A percentile compares a stretch with the other conserved stretches of the same genome.
Conservation (phyloP, 2,888 invertebrate species). For the Cistogaster globosa region DNA sequence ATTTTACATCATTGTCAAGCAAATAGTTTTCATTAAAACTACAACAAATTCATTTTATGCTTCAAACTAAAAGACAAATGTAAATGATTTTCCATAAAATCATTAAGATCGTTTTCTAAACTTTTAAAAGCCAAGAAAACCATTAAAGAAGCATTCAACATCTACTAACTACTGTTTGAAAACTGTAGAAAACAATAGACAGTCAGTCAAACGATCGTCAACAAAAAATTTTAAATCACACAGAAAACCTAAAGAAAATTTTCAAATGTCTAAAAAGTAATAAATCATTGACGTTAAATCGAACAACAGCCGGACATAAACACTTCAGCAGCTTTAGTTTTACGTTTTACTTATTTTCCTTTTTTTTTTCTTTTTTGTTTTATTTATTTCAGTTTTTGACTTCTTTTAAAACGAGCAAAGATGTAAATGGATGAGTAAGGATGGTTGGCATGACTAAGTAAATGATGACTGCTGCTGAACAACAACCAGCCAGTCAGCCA, state of each 20-base stretch:
- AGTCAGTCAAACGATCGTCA: conserved; percentile 13
- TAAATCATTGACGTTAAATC: conserved; percentile 69
- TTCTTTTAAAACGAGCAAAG: conserved; percentile 25
- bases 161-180: conserved; percentile 34
- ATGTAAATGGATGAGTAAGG: conserved; percentile 55
- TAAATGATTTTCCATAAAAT: neutral
- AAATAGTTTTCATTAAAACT: neutral
- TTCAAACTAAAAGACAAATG: neutral
- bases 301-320: conserved; percentile 67
- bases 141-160: conserved; percentile 5
- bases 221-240: neutral
- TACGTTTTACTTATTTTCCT: conserved; percentile 26
- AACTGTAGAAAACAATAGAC: neutral
- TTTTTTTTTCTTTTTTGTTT: neutral
- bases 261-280: conserved; percentile 55
- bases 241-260: neutral
- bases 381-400: conserved; percentile 1
- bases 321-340: conserved; percentile 64
- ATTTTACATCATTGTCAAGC: neutral
- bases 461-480: conserved; percentile 59
- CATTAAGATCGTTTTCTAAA: neutral
- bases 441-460: conserved; percentile 68
- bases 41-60: neutral
- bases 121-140: neutral
- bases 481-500: conserved; percentile 2